Conservation (phyloP, 2,113 vertebrate species). For the Misgurnus mizolepis region DNA sequence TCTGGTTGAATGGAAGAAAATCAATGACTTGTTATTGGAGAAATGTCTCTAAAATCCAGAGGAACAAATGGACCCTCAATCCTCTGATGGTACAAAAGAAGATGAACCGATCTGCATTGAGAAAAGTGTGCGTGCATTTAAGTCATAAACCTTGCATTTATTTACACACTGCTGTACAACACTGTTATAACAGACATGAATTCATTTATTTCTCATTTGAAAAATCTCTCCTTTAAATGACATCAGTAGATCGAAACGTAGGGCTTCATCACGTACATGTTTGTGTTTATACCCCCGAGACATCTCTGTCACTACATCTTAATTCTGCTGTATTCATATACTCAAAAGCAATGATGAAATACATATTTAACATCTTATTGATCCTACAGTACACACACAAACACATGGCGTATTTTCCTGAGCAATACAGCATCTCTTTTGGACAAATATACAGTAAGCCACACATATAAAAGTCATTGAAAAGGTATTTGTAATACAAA, state of each 20-base stretch:
- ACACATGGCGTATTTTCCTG: too few species aligned
- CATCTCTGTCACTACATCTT: neutral
- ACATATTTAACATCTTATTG: neutral
- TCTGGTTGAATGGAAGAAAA: neutral
- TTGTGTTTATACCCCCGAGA: neutral
- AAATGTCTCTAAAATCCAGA: neutral
- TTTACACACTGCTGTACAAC: neutral
- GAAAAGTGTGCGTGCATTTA: too few species aligned
- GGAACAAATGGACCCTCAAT: neutral
- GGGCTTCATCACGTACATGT: neutral
- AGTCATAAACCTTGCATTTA: too few species aligned
- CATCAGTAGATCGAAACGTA: neutral
- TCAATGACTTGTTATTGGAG: constrained; percentile 4
- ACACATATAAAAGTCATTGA: too few species aligned
- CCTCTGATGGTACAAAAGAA: too few species aligned
- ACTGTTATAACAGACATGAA: neutral
- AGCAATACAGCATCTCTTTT: too few species aligned
- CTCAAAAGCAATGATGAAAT: neutral
- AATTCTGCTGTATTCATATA: neutral
- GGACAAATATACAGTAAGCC: too few species aligned
- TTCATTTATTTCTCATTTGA: constrained; percentile 1
- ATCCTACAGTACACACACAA: too few species aligned
- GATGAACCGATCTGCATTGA: too few species aligned
- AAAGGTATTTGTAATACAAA: too few species aligned
- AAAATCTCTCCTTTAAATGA: neutral